Evolutionary conservation across 2,113 vertebrate species (phyloP).

Genomic region (Acrocephalus arundinaceus): DNA sequence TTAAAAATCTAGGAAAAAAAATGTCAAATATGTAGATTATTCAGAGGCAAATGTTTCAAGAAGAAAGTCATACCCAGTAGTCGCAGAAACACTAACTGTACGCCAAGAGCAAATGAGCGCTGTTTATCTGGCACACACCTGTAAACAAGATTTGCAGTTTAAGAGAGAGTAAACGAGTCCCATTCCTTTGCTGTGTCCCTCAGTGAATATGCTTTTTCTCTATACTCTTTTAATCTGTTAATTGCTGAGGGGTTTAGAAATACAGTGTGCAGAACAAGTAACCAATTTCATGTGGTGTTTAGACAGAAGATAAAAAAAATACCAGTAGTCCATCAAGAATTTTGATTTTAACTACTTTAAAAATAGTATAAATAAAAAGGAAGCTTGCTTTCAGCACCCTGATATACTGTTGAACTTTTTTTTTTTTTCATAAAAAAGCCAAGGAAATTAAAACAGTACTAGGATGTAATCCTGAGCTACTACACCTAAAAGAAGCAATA

Average conservation of each 20-base stretch:
- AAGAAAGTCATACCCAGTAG: constrained; percentile 65
- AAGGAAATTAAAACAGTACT: not conserved
- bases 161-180: not conserved
- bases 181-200: not conserved
- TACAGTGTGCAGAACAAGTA: not conserved
- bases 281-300: not conserved
- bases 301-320: not conserved
- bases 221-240: not conserved
- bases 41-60: not conserved
- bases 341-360: not conserved
- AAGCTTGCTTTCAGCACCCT: not conserved
- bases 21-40: not conserved
- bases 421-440: not conserved
- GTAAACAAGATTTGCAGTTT: constrained; percentile 23
- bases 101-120: constrained; percentile 75
- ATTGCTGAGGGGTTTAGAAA: not conserved
- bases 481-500: not conserved
- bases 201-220: not conserved
- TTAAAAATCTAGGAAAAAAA: not conserved
- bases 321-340: not conserved
- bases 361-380: not conserved
- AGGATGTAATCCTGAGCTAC: not conserved
- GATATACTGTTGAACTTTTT: not conserved
- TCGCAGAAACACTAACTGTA: constrained; percentile 71
- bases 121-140: constrained; percentile 76